These are phyloP conservation scores for Chironomus tentans DNA, from an alignment of 2,888 invertebrate genomes.

Conservation along the genomic window DNA sequence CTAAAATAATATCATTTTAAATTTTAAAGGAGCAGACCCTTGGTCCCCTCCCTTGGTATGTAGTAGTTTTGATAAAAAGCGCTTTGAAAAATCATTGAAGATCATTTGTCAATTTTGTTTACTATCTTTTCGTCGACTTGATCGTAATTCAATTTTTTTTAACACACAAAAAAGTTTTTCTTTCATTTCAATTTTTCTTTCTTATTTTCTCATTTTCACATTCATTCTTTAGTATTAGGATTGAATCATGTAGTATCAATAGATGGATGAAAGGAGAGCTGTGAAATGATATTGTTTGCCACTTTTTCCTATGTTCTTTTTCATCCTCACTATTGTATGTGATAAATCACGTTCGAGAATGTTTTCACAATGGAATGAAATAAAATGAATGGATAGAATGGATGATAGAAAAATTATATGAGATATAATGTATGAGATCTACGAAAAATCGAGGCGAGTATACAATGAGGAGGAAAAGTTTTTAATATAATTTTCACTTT, in stretches of 20 bases:
- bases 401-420: neutral
- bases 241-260: neutral
- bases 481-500: conserved; percentile 18
- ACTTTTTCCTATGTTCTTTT: neutral
- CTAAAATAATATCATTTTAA: no score
- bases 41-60: no score
- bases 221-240: neutral
- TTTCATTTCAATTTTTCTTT: neutral
- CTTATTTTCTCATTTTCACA: neutral
- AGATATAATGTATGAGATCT: no score
- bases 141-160: conserved; percentile 15
- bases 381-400: neutral
- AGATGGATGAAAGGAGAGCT: neutral
- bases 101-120: no score
- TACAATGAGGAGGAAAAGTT: neutral
- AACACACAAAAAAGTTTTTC: no score
- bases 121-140: neutral
- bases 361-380: conserved; percentile 5
- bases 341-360: conserved; percentile 19
- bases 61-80: no score
- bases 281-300: conserved; percentile 21
- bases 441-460: no score
- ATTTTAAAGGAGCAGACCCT: no score
- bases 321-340: neutral
- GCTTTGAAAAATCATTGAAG: no score